phyloP scores from a whole-genome alignment of 2,113 vertebrate genomes.

The Pimephales promelas region DNA sequence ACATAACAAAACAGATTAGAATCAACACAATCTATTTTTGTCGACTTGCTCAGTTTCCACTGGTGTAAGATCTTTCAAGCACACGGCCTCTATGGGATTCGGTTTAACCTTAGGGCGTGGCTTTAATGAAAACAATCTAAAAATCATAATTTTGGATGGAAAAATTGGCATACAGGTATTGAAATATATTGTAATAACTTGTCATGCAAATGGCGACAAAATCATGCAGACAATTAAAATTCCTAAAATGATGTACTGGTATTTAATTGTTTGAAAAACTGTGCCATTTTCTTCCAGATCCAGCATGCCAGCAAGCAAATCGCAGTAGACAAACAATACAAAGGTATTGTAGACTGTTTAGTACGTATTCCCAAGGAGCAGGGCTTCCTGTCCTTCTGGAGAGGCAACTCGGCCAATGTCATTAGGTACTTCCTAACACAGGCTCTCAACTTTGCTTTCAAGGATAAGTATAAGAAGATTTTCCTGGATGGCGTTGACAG shows the following conservation, averaged over 20 bases:
- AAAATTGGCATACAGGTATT: not conserved
- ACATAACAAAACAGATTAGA: not conserved
- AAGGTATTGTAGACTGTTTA: slow-evolving; percentile 88
- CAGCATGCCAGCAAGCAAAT: slow-evolving; percentile 93
- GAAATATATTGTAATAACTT: not conserved
- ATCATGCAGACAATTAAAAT: not conserved
- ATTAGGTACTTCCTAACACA: slow-evolving; percentile 92
- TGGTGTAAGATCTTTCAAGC: not conserved
- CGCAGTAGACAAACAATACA: slow-evolving; percentile 83
- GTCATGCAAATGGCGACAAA: not conserved
- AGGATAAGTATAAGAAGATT: slow-evolving; percentile 91
- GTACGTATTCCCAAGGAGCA: slow-evolving; percentile 88
- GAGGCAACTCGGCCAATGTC: slow-evolving; percentile 90
- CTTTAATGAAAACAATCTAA: not conserved
- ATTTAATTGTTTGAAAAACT: not conserved
- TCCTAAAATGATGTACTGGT: not conserved
- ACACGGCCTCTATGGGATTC: no score
- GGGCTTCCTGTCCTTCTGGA: slow-evolving; percentile 88
- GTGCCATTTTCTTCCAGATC: slow-evolving; percentile 69
- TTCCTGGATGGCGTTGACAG: slow-evolving; percentile 88
- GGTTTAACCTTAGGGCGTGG: no score
- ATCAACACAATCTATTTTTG: not conserved
- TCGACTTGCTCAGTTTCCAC: not conserved
- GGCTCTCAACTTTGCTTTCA: slow-evolving; percentile 92
- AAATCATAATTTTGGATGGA: no score